These are phyloP conservation scores for Lepidurus couesii DNA, from an alignment of 1,140 invertebrate genomes.

Conservation along the genomic window DNA sequence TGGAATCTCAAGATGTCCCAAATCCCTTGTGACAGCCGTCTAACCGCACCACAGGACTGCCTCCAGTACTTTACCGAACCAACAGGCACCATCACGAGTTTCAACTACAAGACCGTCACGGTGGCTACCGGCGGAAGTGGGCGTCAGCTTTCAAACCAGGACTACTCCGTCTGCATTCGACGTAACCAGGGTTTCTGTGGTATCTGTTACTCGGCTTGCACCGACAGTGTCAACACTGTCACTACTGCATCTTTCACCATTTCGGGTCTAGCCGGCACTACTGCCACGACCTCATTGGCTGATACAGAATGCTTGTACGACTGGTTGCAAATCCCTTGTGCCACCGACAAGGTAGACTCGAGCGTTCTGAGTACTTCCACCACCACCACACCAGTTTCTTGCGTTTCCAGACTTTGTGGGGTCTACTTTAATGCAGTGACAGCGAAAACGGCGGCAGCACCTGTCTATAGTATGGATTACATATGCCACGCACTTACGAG, in stretches of 20 bases:
- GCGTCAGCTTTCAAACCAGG: conserved; percentile 62
- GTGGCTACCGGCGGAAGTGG: conserved; percentile 33
- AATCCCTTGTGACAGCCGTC: neutral
- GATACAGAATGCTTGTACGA: conserved; percentile 13
- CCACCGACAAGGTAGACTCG: neutral
- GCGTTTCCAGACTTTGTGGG: conserved; percentile 22
- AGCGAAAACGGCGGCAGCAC: neutral
- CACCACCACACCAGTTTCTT: neutral
- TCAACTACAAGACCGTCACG: conserved; percentile 61
- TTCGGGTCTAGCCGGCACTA: neutral
- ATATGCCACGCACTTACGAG: neutral
- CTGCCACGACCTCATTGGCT: neutral
- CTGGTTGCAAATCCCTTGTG: conserved; percentile 30
- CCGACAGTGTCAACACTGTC: neutral
- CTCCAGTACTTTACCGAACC: conserved; percentile 65
- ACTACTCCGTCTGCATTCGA: conserved; percentile 67
- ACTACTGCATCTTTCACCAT: conserved; percentile 22
- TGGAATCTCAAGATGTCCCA: conserved; percentile 10
- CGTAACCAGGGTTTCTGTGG: conserved; percentile 46
- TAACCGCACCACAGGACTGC: conserved; percentile 46
- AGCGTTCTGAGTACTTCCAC: neutral
- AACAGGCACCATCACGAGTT: conserved; percentile 63
- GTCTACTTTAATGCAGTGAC: neutral
- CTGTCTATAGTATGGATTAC: conserved; percentile 22
- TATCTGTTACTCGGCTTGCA: conserved; percentile 29